Conservation (phyloP, 2,888 invertebrate genomes). For the Dicroscelio sp. region DNA sequence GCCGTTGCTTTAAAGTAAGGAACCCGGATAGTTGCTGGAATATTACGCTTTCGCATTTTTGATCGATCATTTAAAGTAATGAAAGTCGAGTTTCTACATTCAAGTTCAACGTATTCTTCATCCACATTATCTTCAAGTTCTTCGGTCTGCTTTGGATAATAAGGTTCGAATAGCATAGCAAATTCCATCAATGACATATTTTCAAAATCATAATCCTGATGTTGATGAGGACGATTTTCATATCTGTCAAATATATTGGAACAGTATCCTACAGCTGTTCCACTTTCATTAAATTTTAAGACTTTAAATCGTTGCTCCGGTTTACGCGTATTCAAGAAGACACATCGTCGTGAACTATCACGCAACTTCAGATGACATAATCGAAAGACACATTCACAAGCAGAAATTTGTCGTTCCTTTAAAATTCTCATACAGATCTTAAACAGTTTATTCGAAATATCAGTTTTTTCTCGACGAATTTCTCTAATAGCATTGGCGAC, state of each 20-base stretch:
- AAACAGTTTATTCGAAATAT: slow-evolving; percentile 14
- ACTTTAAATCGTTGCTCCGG: slow-evolving; percentile 40
- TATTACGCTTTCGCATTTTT: slow-evolving; percentile 46
- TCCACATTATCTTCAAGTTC: slow-evolving; percentile 34
- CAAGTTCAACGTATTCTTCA: too few relatives aligned
- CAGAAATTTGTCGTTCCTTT: slow-evolving; percentile 41
- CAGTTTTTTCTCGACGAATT: slow-evolving; percentile 34
- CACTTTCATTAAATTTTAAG: slow-evolving; percentile 25
- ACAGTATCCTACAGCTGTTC: background rate
- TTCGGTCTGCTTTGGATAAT: slow-evolving; percentile 1
- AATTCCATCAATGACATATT: slow-evolving; percentile 50
- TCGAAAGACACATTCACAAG: slow-evolving; percentile 47
- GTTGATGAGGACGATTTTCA: slow-evolving; percentile 29
- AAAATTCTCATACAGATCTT: slow-evolving; percentile 32
- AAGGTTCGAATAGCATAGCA: slow-evolving; percentile 29
- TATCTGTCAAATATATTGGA: slow-evolving; percentile 33
- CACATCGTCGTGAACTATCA: slow-evolving; percentile 21
- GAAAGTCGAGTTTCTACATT: slow-evolving; percentile 13
- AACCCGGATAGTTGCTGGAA: slow-evolving; percentile 34
- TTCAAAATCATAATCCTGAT: slow-evolving; percentile 38
- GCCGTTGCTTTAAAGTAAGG: slow-evolving; percentile 31
- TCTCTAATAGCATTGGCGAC: slow-evolving; percentile 57
- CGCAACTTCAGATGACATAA: slow-evolving; percentile 36
- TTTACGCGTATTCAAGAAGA: slow-evolving; percentile 50
- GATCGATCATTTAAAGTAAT: slow-evolving; percentile 29